Evolutionary conservation across 2,888 invertebrate species (phyloP).

Genomic region (Drosophila pseudotakahashii): DNA sequence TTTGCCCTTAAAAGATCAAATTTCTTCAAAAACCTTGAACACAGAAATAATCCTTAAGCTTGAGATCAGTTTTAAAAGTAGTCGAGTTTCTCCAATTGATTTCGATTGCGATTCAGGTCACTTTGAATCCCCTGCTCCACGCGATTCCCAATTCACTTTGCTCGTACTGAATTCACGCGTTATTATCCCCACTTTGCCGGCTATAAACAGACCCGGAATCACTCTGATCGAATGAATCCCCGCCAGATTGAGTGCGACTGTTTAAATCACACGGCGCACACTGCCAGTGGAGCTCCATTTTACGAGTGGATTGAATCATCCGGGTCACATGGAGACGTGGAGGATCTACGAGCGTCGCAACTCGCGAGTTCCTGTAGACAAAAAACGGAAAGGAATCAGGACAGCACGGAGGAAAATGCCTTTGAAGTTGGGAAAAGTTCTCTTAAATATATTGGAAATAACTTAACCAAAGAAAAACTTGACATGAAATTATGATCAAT

Average conservation of each 20-base stretch:
- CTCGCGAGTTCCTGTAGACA: background rate
- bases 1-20: too few species aligned
- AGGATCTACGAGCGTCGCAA: conserved; percentile 14
- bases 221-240: conserved; percentile 9
- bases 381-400: background rate
- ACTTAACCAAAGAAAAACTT: too few species aligned
- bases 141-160: conserved; percentile 14
- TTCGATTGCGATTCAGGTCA: background rate
- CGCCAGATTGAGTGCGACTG: conserved; percentile 24
- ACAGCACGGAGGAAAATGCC: background rate
- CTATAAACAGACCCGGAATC: conserved; percentile 20
- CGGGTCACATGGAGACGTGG: conserved; percentile 33
- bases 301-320: conserved; percentile 30
- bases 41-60: too few species aligned
- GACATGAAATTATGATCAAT: too few species aligned
- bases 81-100: background rate
- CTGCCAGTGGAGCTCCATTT: conserved; percentile 21
- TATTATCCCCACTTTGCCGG: conserved; percentile 3
- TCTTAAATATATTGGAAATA: too few species aligned
- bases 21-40: too few species aligned
- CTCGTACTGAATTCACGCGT: background rate
- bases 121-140: too few species aligned
- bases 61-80: background rate
- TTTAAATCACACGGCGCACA: conserved; percentile 21
- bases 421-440: too few species aligned